Base-by-base conservation (phyloP, 2,888 invertebrate genomes). In the Ariolimax columbianus region DNA sequence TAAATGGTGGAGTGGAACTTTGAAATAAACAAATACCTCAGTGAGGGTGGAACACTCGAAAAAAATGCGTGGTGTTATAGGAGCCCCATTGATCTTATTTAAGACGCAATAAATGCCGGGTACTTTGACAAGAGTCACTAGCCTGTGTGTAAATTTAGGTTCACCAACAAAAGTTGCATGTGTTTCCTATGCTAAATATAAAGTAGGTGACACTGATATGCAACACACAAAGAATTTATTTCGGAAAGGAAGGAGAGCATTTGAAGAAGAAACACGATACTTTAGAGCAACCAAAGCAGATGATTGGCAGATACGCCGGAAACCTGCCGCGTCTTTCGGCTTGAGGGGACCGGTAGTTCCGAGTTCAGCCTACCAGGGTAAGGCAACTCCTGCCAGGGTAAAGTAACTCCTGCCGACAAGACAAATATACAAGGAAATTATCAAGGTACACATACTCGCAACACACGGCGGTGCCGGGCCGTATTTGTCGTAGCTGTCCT, bases 391-490 rank as follows among this genome's bases (percentile, higher is more conserved):
- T 40, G 79, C n/a, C 66, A 66, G 66, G 36, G 43, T 40, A 77
- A 77, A 73, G 73, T n/a, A n/a, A n/a, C 40, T n/a, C 73, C 73
- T 40, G 79, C 40, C 79, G 36, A 43, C 51, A 19, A 79, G 66
- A 66, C 40, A 63, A 79, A 79, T 79, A 79, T 66, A 79, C 66
- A 66, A 43, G 14, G 40, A 26, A 63, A 79, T 79, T 79, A 79
- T 79, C 79, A 14, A 43, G 38, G 79, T 66, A 79, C 63, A 79
- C 79, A 40, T 36, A 78, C 30, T 36, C n/a, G 30, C 30, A 47
- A 30, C 75, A 77, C 47, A 23, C 3, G 11, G 30, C 47, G 4
- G 30, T 73, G 47, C 17, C 43, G 73, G 26, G 11, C 40, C 23
- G 38, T 70, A 43, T 43, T 73, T 47, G 47, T 47, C n/a, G 73